A percentile compares a stretch with the other conserved stretches of the same genome.
phyloP scores from a whole-genome alignment of 2,888 invertebrate species.

The Hirtodrosophila trivittata region DNA sequence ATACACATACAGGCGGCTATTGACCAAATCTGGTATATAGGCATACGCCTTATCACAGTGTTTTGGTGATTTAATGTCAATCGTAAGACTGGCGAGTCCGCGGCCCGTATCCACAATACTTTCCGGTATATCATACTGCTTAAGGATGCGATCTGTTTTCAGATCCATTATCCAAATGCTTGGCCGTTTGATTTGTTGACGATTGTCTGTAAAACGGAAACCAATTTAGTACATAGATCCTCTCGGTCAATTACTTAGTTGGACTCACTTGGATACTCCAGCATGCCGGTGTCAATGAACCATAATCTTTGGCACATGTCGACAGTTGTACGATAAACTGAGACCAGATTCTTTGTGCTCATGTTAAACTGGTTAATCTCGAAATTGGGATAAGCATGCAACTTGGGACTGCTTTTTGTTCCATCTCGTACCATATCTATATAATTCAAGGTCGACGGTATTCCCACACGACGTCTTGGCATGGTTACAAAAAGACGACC shows the following conservation, averaged over 20 bases:
- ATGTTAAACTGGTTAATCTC: conserved; percentile 76
- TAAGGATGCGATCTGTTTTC: conserved; percentile 86
- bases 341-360: conserved; percentile 84
- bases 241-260: not conserved
- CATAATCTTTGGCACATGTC: conserved; percentile 90
- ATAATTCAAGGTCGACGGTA: conserved; percentile 86
- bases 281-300: conserved; percentile 91
- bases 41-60: conserved; percentile 88
- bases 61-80: conserved; percentile 85
- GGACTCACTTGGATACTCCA: conserved; percentile 87
- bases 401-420: conserved; percentile 72
- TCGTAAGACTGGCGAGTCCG: conserved; percentile 88
- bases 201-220: conserved; percentile 66
- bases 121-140: conserved; percentile 85
- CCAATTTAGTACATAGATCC: not conserved
- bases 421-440: conserved; percentile 81
- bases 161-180: conserved; percentile 88
- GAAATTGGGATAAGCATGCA: conserved; percentile 81
- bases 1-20: conserved; percentile 83
- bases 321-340: conserved; percentile 89
- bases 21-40: conserved; percentile 86
- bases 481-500: conserved; percentile 89
- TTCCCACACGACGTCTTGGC: conserved; percentile 88
- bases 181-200: conserved; percentile 85
- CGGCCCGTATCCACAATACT: conserved; percentile 83